phyloP scores from a whole-genome alignment of 2,888 invertebrate genomes.

The Gasteruption jaculator region DNA sequence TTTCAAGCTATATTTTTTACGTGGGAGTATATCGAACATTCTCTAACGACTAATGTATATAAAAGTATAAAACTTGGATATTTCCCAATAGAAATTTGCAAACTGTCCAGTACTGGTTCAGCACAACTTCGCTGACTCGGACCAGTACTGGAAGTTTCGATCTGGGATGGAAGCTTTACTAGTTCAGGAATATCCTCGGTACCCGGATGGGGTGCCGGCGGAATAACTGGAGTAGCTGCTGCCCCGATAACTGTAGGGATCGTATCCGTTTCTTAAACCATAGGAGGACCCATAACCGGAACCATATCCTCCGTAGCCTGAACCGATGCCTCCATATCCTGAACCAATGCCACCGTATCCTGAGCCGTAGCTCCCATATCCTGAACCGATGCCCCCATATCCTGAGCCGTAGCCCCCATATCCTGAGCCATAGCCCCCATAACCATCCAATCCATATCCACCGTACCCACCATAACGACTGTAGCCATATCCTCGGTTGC shows the following conservation, averaged over 20 bases:
- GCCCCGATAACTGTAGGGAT: constrained; percentile 21
- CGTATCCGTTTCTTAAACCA: constrained; percentile 19
- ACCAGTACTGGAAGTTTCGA: too few species aligned
- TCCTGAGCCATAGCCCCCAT: constrained; percentile 14
- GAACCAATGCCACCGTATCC: constrained; percentile 21
- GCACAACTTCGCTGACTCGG: background rate
- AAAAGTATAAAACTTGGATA: background rate
- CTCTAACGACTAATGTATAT: background rate
- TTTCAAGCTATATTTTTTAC: constrained; percentile 5
- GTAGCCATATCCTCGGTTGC: constrained; percentile 12
- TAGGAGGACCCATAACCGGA: constrained; percentile 23
- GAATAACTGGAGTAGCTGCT: constrained; percentile 21
- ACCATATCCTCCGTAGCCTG: constrained; percentile 24
- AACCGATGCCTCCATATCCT: constrained; percentile 59
- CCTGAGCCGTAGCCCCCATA: constrained; percentile 20
- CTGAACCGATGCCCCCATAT: constrained; percentile 23
- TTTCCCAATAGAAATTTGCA: background rate
- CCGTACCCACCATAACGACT: constrained; percentile 7
- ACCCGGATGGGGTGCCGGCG: constrained; percentile 32
- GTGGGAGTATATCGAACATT: constrained; percentile 1
- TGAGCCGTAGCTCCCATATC: constrained; percentile 24
- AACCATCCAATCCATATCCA: constrained; percentile 19
- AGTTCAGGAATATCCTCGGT: constrained; percentile 37
- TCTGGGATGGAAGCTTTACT: too few species aligned
- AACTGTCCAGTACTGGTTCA: background rate